These are phyloP conservation scores for Oscheius onirici DNA, from an alignment of 2,888 invertebrate genomes.

Conservation along the genomic window DNA sequence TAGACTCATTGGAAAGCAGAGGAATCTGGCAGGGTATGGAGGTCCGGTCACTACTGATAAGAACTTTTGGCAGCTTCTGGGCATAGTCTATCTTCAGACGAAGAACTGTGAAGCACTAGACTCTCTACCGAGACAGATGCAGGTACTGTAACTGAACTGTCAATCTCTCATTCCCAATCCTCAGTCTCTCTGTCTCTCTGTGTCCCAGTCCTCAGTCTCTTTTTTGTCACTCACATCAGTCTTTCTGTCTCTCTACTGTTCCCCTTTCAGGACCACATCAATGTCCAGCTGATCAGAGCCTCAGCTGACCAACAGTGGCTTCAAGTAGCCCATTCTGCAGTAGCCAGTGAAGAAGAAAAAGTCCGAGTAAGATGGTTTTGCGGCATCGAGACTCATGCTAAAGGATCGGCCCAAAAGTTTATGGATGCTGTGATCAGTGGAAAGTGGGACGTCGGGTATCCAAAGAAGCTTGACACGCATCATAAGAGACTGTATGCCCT, in stretches of 20 bases:
- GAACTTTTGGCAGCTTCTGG: neutral
- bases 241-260: neutral
- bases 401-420: neutral
- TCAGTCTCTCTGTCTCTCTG: neutral
- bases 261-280: neutral
- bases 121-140: constrained; percentile 13
- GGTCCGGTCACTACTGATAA: neutral
- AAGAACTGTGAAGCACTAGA: constrained; percentile 20
- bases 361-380: constrained; percentile 12
- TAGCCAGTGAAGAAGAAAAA: neutral
- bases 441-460: constrained; percentile 16
- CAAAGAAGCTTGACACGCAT: constrained; percentile 9
- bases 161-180: no score
- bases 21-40: constrained; percentile 15
- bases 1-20: constrained; percentile 1
- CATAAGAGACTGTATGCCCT: constrained; percentile 7
- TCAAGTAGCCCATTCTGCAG: neutral
- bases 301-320: constrained; percentile 12
- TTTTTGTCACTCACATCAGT: no score
- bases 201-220: neutral
- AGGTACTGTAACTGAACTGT: neutral
- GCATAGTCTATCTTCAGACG: constrained; percentile 12
- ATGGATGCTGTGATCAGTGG: constrained; percentile 6
- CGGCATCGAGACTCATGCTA: neutral
- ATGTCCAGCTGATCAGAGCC: constrained; percentile 19